Evolutionary conservation across 2,888 invertebrate species (phyloP).

Genomic region (Heteromyza rotundicornis): DNA sequence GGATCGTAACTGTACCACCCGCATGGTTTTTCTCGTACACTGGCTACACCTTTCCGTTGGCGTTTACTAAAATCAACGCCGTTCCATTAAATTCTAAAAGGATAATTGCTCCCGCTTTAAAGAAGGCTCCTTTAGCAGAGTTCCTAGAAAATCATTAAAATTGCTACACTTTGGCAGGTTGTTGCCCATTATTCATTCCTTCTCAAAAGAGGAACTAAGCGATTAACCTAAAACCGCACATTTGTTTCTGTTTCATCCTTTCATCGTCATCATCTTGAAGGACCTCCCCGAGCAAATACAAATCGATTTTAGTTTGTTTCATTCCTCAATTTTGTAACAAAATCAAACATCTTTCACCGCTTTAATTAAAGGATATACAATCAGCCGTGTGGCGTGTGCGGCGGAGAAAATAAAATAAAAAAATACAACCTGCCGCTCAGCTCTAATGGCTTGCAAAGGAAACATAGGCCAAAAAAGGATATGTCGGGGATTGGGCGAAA

Average conservation of each 20-base stretch:
- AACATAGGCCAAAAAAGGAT: too few relatives aligned
- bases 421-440: background rate
- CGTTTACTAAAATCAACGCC: too few relatives aligned
- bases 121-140: too few relatives aligned
- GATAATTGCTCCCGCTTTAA: too few relatives aligned
- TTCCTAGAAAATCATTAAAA: slow-evolving; percentile 12
- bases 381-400: background rate
- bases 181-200: background rate
- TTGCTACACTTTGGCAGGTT: slow-evolving; percentile 6
- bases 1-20: too few relatives aligned
- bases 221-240: background rate
- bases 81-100: too few relatives aligned
- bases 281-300: background rate
- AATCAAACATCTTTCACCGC: slow-evolving; percentile 7
- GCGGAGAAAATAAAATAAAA: too few relatives aligned
- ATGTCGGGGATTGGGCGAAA: background rate
- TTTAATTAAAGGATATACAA: slow-evolving; percentile 3
- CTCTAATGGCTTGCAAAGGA: too few relatives aligned
- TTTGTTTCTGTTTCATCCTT: background rate
- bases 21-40: too few relatives aligned
- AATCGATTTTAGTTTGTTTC: slow-evolving; percentile 4
- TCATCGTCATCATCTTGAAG: background rate
- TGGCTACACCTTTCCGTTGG: too few relatives aligned
- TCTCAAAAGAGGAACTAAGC: background rate
- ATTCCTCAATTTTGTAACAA: background rate